These are phyloP conservation scores for Lucilia cuprina DNA, from an alignment of 1,140 invertebrate genomes.

Conservation along the genomic window DNA sequence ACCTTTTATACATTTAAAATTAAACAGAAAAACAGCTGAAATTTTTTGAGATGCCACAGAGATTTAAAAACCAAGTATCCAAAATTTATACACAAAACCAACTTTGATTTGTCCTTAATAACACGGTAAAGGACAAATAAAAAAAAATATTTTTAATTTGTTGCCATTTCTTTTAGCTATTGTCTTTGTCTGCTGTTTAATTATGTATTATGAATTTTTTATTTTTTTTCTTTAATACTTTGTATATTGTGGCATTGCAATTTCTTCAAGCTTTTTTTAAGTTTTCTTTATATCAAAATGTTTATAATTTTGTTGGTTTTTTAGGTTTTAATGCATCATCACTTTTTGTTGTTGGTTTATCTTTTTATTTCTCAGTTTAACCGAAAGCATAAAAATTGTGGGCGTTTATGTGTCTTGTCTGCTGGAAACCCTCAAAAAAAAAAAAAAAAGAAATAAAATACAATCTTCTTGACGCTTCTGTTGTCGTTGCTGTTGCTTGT, in stretches of 20 bases:
- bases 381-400: not conserved
- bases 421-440: not conserved
- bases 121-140: not conserved
- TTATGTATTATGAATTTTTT: not conserved
- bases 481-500: constrained; percentile 4
- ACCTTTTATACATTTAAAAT: no score
- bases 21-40: not conserved
- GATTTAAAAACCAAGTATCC: not conserved
- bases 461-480: not conserved
- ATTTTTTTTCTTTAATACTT: not conserved
- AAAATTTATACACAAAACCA: not conserved
- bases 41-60: not conserved
- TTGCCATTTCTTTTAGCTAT: not conserved
- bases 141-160: not conserved
- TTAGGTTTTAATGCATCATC: constrained; percentile 17
- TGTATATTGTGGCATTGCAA: constrained; percentile 9
- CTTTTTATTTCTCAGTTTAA: not conserved
- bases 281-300: not conserved
- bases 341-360: not conserved
- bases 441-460: not conserved
- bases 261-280: constrained; percentile 21
- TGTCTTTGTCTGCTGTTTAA: not conserved
- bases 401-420: not conserved
- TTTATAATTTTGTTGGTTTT: not conserved
- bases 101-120: not conserved